Conservation (phyloP, 2,113 vertebrate species). For the Chloropsis cyanopogon region DNA sequence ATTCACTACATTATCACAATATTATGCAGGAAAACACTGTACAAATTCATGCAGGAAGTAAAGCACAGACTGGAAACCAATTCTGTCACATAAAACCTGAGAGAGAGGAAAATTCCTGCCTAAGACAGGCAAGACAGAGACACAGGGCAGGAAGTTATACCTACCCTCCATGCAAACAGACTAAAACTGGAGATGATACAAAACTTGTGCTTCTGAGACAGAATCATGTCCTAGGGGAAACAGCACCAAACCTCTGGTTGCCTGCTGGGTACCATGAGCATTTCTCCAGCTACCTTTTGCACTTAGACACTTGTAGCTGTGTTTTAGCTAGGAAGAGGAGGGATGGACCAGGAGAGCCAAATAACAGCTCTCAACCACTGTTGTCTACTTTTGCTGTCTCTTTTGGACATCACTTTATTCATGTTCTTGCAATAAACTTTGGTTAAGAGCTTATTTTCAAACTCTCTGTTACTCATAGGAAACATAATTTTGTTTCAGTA, state of each 20-base stretch:
- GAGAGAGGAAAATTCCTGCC: not conserved
- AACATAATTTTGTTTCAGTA: not conserved
- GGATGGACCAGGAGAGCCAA: not conserved
- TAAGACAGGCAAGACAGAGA: not conserved
- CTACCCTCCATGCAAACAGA: not conserved
- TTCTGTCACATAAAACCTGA: not conserved
- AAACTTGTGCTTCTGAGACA: not conserved
- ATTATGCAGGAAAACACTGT: not conserved
- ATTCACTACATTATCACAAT: not conserved
- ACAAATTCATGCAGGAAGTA: not conserved
- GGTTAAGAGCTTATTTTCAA: not conserved
- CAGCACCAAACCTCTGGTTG: not conserved
- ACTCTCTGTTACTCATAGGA: not conserved
- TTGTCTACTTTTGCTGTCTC: not conserved
- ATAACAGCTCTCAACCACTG: not conserved
- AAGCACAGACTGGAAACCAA: not conserved
- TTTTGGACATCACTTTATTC: not conserved
- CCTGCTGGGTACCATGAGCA: not conserved
- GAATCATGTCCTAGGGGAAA: not conserved
- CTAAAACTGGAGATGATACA: not conserved
- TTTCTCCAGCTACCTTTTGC: not conserved
- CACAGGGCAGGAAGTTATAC: not conserved
- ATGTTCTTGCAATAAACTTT: not conserved
- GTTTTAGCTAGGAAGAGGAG: not conserved
- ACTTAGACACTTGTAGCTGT: not conserved